Conservation (phyloP, 1,140 invertebrate species). For the Colletes gigas region DNA sequence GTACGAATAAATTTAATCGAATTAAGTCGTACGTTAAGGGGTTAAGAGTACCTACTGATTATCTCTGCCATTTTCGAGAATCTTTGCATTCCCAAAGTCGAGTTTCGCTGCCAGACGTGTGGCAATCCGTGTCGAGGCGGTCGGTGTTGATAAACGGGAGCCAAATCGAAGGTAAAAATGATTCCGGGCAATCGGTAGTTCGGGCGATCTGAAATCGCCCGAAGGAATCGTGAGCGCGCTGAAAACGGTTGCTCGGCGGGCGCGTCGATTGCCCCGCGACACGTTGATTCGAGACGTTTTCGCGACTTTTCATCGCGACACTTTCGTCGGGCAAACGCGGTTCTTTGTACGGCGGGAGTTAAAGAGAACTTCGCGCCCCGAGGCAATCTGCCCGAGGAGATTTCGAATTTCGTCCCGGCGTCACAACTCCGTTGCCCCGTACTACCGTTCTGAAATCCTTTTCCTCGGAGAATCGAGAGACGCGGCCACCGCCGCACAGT, state of each 20-base stretch:
- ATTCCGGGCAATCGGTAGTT: constrained; percentile 38
- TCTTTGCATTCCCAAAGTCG: too few relatives aligned
- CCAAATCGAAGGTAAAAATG: neutral
- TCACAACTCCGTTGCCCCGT: neutral
- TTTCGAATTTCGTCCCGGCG: constrained; percentile 59
- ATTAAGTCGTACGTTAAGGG: too few relatives aligned
- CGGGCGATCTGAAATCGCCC: constrained; percentile 41
- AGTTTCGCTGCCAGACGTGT: too few relatives aligned
- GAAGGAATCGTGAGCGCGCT: constrained; percentile 41
- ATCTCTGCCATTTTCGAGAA: too few relatives aligned
- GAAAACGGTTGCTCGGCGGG: constrained; percentile 23
- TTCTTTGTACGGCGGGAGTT: constrained; percentile 61
- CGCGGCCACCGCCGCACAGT: constrained; percentile 29
- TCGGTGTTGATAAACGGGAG: constrained; percentile 21
- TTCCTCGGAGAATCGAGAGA: constrained; percentile 58
- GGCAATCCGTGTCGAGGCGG: neutral
- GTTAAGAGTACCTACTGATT: too few relatives aligned
- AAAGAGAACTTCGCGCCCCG: constrained; percentile 56
- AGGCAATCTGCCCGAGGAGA: constrained; percentile 61
- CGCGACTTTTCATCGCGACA: constrained; percentile 62
- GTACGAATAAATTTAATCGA: too few relatives aligned
- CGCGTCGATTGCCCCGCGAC: constrained; percentile 58
- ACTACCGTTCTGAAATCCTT: constrained; percentile 53
- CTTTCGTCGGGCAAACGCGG: constrained; percentile 52
- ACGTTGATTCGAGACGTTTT: constrained; percentile 63